Base-by-base conservation (phyloP, 2,113 vertebrate genomes). In the Condylura cristata region DNA sequence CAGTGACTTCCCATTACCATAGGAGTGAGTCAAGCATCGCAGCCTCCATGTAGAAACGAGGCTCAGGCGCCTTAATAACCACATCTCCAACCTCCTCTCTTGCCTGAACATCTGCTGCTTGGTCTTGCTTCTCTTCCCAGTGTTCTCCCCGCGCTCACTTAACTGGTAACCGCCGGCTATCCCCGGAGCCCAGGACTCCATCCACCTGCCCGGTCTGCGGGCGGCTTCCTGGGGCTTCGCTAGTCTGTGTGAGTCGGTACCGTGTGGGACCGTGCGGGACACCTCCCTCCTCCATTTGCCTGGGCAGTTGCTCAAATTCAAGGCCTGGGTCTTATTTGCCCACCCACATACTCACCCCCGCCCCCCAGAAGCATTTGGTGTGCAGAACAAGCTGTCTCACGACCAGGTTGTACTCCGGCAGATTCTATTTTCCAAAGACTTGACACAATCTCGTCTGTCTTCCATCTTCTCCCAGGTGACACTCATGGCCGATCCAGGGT, bases 271-370 rank as follows among this genome's bases (percentile, higher is more conserved):
- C n/a, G n/a, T n/a, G n/a, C n/a, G n/a, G n/a, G n/a, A n/a, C n/a
- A n/a, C n/a, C n/a, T n/a, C n/a, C n/a, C 88, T 88, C 66, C 72
- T 71, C 61, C 85, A 13, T 70, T 89, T 46, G 71, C 70, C 66
- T 89, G 44, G 76, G 93, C 91, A 84, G 72, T 81, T 92, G 76
- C 60, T 96, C 93, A 81, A 16, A 56, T 90, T 66, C 53, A 65
- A 76, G 85, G n/a, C 28, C 84, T 74, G 75, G n/a, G 48, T 81
- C 65, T 80, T 44, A 26, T 81, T 82, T 41, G 4, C 76, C 18
- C 26, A 4, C 51, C 34, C 14, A 60, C 53, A 84, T 70, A 79
- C 65, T 53, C 84, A 61, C 92, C 93, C 53, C 92, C 93, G 87
- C 44, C 48, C 46, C 34, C n/a, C 65, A 28, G 85, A 63, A 93